Conservation (phyloP, 2,888 invertebrate species). For the Allolobophora icterica region DNA sequence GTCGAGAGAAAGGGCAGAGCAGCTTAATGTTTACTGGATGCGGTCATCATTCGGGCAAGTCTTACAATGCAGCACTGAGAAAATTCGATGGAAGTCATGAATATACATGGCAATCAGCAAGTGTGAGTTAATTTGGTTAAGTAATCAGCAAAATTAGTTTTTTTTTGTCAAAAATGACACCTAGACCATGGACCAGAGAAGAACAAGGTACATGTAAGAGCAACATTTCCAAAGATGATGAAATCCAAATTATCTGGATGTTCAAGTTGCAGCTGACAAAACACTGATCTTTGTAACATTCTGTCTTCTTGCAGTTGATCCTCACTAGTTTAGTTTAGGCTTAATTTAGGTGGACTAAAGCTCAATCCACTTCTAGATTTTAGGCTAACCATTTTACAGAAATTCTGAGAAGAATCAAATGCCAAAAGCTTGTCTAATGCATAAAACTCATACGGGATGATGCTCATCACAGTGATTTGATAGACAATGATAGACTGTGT, state of each 20-base stretch:
- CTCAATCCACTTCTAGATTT: neutral
- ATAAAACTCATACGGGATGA: neutral
- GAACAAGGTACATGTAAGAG: neutral
- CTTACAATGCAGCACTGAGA: neutral
- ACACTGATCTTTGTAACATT: neutral
- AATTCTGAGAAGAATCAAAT: no score
- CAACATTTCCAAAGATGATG: no score
- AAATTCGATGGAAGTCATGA: neutral
- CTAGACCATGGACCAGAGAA: neutral
- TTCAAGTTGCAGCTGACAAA: neutral
- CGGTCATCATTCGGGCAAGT: neutral
- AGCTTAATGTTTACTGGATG: neutral
- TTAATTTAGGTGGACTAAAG: no score
- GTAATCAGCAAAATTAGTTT: neutral
- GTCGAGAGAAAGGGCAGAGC: no score
- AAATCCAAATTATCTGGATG: neutral
- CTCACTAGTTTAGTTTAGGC: no score
- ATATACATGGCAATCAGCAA: neutral
- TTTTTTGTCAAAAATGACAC: neutral
- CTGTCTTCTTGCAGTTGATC: neutral
- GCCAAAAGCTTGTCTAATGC: neutral
- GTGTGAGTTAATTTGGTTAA: neutral
- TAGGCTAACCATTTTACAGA: no score
- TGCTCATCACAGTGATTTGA: neutral
- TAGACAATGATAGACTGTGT: neutral